Percentiles rank a stretch among this genome's conserved stretches.
phyloP scores from a whole-genome alignment of 2,113 vertebrate genomes.

The Lepus timidus region DNA sequence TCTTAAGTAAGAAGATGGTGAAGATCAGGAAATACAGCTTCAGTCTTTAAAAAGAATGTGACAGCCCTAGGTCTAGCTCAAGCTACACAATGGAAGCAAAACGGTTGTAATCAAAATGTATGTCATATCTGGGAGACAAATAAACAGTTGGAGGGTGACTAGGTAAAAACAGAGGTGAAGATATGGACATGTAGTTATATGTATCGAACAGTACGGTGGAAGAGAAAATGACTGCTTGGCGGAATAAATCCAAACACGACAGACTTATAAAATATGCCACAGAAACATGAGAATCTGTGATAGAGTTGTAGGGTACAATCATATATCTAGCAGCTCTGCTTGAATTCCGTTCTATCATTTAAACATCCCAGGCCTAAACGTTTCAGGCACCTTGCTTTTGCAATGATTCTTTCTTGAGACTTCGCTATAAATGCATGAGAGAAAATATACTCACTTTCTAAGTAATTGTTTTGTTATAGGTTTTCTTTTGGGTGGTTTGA shows the following conservation, averaged over 20 bases:
- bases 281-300: conserved; percentile 1
- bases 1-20: not conserved
- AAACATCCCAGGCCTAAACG: conserved; percentile 22
- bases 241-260: conserved; percentile 65
- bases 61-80: not conserved
- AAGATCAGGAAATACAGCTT: not conserved
- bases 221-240: conserved; percentile 13
- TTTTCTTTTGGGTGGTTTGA: conserved; percentile 63
- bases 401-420: conserved; percentile 50
- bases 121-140: conserved; percentile 2
- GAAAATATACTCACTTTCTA: conserved; percentile 61
- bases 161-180: not conserved
- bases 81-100: not conserved
- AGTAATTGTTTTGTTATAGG: conserved; percentile 68
- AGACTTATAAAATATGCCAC: conserved; percentile 54
- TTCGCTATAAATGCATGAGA: conserved; percentile 54
- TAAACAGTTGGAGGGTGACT: conserved; percentile 14
- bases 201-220: not conserved
- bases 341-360: conserved; percentile 41
- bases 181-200: not conserved
- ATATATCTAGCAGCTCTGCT: conserved; percentile 25
- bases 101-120: conserved; percentile 31
- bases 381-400: conserved; percentile 60
- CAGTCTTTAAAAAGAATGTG: conserved; percentile 37
- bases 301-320: not conserved